Base-by-base conservation (phyloP, 35 echinoderm and acorn worm species). In the Apostichopus japonicus region DNA sequence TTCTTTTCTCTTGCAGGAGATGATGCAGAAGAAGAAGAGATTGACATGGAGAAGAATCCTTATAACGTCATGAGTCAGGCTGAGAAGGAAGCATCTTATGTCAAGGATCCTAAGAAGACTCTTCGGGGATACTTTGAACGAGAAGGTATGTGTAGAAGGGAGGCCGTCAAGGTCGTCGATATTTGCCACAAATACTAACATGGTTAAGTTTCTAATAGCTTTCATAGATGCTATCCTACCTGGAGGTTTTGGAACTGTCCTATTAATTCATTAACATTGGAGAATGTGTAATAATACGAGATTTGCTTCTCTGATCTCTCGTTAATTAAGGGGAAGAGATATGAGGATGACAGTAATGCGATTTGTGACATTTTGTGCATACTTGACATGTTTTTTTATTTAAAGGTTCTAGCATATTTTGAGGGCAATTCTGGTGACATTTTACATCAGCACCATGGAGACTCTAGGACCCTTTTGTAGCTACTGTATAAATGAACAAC, bases 81-180 rank as follows among this genome's bases (percentile, higher is more conserved):
- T 56, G 93, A 96, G 67, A 96, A 94, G 53, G 97, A 98, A 92
- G 94, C 97, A 65, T 59, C 86, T 24, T 96, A 96, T 77, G 78
- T 98, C 27, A 96, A 96, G 78, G 97, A 98, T 84, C 97, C 97
- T 22, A 98, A 98, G 95, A 98, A 98, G 44, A 93, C 95, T 61
- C 91, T 98, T 14, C 84, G 97, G 78, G 97, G 97, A 6, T 98
- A 92, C 93, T 98, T 98, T 94, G 97, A 98, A 80, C 94, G 97
- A 94, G 97, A 98, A 92, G 97, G 97, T 98, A 88, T 58, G 15
- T 67, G 4, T 67, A 15, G 63, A 67, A 67, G 63, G 9, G 63
- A 67, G 0, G 19, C 8, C 63, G 11, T 67, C 7, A 44, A 75
- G 71, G 0, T 2, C 71, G 4, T 15, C 1, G 4, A 23, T 15